A percentile compares a stretch with the other conserved stretches of the same genome.
Conservation (phyloP, 2,797 vertebrate genomes). For the Coregonus sp. region DNA sequence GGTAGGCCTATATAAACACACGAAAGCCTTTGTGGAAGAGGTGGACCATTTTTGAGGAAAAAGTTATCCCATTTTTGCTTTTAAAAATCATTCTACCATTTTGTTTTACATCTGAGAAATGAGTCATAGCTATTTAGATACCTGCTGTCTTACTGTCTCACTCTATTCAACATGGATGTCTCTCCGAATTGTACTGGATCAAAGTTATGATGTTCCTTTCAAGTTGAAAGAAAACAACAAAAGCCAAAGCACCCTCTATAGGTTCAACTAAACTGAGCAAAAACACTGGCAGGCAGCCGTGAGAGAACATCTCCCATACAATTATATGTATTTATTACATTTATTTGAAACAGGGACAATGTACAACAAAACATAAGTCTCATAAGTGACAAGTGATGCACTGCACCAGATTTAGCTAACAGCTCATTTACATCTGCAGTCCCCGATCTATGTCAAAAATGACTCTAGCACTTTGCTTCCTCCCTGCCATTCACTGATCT, state of each 20-base stretch:
- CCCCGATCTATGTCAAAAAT: slow-evolving; percentile 39
- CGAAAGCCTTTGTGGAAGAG: slow-evolving; percentile 16
- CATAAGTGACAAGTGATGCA: too few relatives aligned
- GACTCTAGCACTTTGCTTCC: slow-evolving; percentile 23
- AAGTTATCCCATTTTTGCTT: slow-evolving; percentile 37
- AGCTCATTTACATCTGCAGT: too few relatives aligned
- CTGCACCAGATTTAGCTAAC: too few relatives aligned
- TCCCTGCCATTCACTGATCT: background rate
- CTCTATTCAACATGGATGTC: slow-evolving; percentile 39
- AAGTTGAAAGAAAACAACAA: slow-evolving; percentile 50
- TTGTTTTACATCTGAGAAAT: slow-evolving; percentile 11
- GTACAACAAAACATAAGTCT: too few relatives aligned
- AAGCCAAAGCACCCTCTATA: slow-evolving; percentile 29
- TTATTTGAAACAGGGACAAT: too few relatives aligned
- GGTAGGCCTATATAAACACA: slow-evolving; percentile 19
- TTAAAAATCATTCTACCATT: slow-evolving; percentile 30
- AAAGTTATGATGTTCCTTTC: slow-evolving; percentile 43
- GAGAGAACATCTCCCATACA: slow-evolving; percentile 40
- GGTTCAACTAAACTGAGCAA: slow-evolving; percentile 35
- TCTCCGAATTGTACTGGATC: slow-evolving; percentile 49
- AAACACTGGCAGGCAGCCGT: slow-evolving; percentile 25
- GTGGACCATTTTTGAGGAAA: slow-evolving; percentile 16
- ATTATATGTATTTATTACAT: background rate
- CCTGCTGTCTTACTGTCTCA: slow-evolving; percentile 31
- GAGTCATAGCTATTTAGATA: slow-evolving; percentile 28